Evolutionary conservation across 2,113 vertebrate genomes (phyloP).

Genomic region (Indicator indicator): DNA sequence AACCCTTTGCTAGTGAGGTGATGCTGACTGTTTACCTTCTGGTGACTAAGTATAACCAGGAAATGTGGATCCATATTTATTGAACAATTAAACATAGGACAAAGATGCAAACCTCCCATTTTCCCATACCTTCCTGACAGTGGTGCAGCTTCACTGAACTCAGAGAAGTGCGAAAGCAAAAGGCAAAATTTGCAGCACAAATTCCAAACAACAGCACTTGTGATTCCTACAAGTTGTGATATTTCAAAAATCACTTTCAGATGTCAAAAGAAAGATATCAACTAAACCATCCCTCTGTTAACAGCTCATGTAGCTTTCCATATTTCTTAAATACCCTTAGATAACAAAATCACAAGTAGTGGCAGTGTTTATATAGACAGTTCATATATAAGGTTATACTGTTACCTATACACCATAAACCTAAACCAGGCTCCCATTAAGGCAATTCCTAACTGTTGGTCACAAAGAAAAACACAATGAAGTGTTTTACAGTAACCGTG

Average conservation of each 20-base stretch:
- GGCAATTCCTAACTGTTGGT: conserved; percentile 14
- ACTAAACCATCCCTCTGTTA: neutral
- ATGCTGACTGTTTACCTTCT: neutral
- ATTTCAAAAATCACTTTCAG: neutral
- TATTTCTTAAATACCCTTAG: neutral
- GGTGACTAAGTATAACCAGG: too few species aligned
- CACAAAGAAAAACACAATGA: neutral
- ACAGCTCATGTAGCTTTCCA: neutral
- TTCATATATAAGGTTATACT: neutral
- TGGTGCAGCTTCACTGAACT: neutral
- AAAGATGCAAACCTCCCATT: neutral
- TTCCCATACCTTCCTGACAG: neutral
- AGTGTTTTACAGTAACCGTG: neutral
- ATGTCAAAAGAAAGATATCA: neutral
- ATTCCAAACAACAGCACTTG: neutral
- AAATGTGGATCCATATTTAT: neutral
- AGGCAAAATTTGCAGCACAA: neutral
- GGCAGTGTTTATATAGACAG: neutral
- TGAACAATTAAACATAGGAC: neutral
- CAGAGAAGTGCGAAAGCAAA: neutral
- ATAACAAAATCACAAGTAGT: neutral
- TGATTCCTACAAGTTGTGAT: neutral
- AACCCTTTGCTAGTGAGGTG: neutral
- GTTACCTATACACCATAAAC: neutral
- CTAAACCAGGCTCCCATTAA: neutral